Conservation (phyloP, 2,797 vertebrate genomes). For the Loris lydekkerianus region DNA sequence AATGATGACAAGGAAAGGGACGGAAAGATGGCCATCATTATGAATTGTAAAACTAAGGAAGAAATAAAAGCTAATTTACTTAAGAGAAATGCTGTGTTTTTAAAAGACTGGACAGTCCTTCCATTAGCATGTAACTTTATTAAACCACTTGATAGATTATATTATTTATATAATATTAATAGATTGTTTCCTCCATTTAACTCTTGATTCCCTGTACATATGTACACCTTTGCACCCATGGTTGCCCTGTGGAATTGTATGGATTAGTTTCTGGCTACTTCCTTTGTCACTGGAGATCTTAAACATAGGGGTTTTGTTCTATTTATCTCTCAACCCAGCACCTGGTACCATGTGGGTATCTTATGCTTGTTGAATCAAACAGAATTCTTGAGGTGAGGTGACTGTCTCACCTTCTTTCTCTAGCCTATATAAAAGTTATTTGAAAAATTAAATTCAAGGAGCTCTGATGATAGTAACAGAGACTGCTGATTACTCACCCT, state of each 20-base stretch:
- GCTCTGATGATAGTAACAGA: background rate
- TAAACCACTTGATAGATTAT: background rate
- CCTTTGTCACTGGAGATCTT: background rate
- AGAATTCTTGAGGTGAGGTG: background rate
- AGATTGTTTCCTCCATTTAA: background rate
- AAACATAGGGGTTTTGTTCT: background rate
- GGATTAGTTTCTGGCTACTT: background rate
- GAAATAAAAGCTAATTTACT: background rate
- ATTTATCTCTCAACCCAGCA: background rate
- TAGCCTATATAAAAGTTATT: background rate
- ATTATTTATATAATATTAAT: background rate
- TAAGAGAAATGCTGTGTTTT: background rate
- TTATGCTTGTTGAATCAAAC: background rate
- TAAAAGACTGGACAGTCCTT: background rate
- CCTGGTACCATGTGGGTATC: fast-evolving
- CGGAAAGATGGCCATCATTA: background rate
- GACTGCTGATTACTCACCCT: background rate
- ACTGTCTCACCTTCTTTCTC: background rate
- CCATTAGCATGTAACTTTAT: background rate
- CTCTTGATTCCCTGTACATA: background rate
- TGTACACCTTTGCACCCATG: background rate
- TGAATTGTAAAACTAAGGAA: background rate
- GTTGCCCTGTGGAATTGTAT: background rate
- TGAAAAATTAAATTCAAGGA: background rate
- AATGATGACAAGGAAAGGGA: background rate